A percentile compares a stretch with the other conserved stretches of the same genome.
phyloP scores from a whole-genome alignment of 2,888 invertebrate genomes.

The Agonopterix heracliana region DNA sequence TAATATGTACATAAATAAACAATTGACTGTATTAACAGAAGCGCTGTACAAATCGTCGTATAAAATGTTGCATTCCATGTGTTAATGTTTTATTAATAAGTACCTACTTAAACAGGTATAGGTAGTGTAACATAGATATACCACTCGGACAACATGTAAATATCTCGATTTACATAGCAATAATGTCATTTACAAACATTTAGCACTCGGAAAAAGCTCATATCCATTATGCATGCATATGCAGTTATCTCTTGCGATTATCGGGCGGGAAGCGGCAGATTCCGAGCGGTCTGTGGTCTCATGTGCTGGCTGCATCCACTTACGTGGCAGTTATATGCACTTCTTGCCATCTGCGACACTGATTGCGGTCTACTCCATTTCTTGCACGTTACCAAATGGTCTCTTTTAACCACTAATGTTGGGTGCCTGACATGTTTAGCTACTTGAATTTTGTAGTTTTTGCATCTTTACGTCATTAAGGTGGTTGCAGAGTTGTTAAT shows the following conservation, averaged over 20 bases:
- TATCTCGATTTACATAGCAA: no score
- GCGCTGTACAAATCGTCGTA: no score
- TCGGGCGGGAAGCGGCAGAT: constrained; percentile 18
- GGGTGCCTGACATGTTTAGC: not conserved
- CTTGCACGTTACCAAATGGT: constrained; percentile 14
- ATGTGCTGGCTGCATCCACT: constrained; percentile 19
- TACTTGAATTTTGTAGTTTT: no score
- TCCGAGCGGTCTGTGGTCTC: constrained; percentile 15
- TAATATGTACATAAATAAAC: no score
- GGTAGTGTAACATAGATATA: no score
- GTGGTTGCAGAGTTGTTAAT: no score
- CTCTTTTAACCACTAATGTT: constrained; percentile 5
- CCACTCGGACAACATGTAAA: no score
- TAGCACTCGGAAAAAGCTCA: constrained; percentile 15
- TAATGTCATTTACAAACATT: not conserved
- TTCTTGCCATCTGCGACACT: constrained; percentile 27
- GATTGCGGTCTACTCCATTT: constrained; percentile 30
- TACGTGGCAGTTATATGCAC: constrained; percentile 24
- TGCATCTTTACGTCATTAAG: no score
- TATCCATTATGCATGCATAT: constrained; percentile 24
- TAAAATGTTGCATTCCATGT: no score
- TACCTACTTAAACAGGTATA: no score
- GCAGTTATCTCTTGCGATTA: constrained; percentile 30
- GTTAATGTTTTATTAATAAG: no score
- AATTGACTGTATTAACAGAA: no score